phyloP scores from a whole-genome alignment of 2,113 vertebrate genomes.

The Petaurus breviceps region DNA sequence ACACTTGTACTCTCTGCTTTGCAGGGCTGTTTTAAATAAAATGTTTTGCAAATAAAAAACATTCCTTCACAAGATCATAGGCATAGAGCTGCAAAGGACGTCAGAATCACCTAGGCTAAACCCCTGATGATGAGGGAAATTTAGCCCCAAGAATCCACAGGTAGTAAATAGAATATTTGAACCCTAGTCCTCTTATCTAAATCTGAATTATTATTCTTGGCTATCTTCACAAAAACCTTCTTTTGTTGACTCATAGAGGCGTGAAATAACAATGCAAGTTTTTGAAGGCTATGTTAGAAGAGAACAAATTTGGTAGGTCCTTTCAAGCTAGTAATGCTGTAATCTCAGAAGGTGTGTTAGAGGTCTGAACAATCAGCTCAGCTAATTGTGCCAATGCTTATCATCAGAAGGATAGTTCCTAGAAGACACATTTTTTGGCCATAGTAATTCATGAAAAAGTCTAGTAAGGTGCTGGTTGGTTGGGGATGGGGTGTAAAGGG shows the following conservation, averaged over 20 bases:
- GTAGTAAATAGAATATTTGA: background rate
- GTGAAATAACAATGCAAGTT: background rate
- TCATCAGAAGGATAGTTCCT: background rate
- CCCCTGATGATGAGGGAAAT: background rate
- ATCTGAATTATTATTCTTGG: background rate
- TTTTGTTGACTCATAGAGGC: background rate
- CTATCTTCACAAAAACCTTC: background rate
- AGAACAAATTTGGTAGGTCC: background rate
- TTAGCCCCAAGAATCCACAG: fast-evolving
- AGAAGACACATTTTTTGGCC: background rate
- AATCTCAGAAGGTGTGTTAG: background rate
- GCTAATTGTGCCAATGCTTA: background rate
- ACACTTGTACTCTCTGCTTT: background rate
- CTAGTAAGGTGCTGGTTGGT: background rate
- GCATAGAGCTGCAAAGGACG: background rate
- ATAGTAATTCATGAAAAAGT: background rate
- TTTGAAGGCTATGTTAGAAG: no score
- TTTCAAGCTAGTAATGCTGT: background rate
- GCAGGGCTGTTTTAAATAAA: background rate
- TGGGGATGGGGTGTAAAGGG: background rate
- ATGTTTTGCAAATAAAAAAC: background rate
- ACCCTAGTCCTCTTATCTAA: background rate
- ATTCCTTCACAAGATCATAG: background rate
- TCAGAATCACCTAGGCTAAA: background rate
- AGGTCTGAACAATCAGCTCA: background rate